These are phyloP conservation scores for Sebastes itinus DNA, from an alignment of 2,797 vertebrate species.

Conservation along the genomic window DNA sequence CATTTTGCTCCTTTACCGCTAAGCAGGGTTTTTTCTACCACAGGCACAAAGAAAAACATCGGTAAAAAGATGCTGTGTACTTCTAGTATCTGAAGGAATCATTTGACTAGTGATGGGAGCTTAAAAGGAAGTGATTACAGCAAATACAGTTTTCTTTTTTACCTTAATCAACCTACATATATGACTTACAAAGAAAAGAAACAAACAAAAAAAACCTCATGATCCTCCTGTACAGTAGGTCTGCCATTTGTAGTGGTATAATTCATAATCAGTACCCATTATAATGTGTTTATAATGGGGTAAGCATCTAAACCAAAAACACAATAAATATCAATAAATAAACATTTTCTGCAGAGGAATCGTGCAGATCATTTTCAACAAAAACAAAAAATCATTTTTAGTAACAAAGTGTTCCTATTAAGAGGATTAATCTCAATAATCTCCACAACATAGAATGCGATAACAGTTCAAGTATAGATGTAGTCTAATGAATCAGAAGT, in stretches of 20 bases:
- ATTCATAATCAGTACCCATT: conserved; percentile 39
- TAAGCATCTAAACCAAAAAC: conserved; percentile 27
- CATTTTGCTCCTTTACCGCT: conserved; percentile 35
- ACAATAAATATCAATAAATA: conserved; percentile 84
- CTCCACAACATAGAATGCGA: conserved; percentile 69
- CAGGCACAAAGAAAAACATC: conserved; percentile 18
- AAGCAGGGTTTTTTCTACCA: conserved; percentile 30
- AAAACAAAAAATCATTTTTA: conserved; percentile 53
- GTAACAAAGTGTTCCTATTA: conserved; percentile 67
- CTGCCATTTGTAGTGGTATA: conserved; percentile 52
- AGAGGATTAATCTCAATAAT: conserved; percentile 78
- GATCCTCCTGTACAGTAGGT: conserved; percentile 62
- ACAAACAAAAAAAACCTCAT: conserved; percentile 7
- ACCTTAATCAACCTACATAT: conserved; percentile 20
- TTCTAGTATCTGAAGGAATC: conserved; percentile 3
- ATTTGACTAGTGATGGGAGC: conserved; percentile 3
- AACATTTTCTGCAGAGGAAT: conserved; percentile 64
- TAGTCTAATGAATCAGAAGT: conserved; percentile 66
- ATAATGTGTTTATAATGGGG: conserved; percentile 14
- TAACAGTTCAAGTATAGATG: conserved; percentile 81
- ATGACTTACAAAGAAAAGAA: conserved; percentile 20
- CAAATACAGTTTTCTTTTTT: conserved; percentile 37
- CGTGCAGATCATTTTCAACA: conserved; percentile 44
- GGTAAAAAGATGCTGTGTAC: conserved; percentile 20
- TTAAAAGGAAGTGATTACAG: conserved; percentile 29